phyloP scores from a whole-genome alignment of 2,888 invertebrate species.

The Anticlea derivata region DNA sequence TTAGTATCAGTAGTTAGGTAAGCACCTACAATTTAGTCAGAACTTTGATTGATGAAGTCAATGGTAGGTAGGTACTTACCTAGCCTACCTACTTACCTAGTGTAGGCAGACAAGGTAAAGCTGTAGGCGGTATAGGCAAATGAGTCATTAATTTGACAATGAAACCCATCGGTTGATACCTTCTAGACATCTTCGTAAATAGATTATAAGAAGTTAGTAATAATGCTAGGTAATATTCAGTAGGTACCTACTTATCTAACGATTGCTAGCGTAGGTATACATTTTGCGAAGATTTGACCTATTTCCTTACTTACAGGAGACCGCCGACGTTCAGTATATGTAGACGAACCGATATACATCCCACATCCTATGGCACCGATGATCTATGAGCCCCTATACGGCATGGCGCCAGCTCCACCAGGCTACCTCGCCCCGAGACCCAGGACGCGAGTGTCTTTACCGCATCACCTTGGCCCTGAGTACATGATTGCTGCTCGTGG shows the following conservation, averaged over 20 bases:
- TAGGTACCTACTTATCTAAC: too few relatives aligned
- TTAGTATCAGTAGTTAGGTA: background rate
- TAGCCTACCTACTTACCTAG: background rate
- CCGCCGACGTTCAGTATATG: slow-evolving; percentile 70
- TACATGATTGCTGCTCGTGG: slow-evolving; percentile 63
- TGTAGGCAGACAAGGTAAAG: slow-evolving; percentile 1
- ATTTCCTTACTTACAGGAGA: slow-evolving; percentile 52
- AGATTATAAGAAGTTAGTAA: too few relatives aligned
- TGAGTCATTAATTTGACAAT: background rate
- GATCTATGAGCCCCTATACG: slow-evolving; percentile 72
- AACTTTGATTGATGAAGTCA: too few relatives aligned
- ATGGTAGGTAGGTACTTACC: background rate
- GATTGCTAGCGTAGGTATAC: too few relatives aligned
- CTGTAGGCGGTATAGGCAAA: background rate
- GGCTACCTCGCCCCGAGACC: slow-evolving; percentile 62
- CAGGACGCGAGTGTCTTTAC: slow-evolving; percentile 65
- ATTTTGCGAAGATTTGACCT: too few relatives aligned
- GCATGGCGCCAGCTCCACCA: slow-evolving; percentile 57
- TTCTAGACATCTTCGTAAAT: too few relatives aligned
- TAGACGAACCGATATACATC: slow-evolving; percentile 69
- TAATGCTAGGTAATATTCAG: too few relatives aligned
- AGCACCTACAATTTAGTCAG: too few relatives aligned
- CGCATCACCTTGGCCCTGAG: slow-evolving; percentile 61
- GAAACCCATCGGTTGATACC: too few relatives aligned
- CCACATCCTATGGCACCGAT: slow-evolving; percentile 68